Percentiles rank a stretch among this genome's conserved stretches.
Evolutionary conservation across 2,113 vertebrate species (phyloP).

Genomic region (Gulo gulo): DNA sequence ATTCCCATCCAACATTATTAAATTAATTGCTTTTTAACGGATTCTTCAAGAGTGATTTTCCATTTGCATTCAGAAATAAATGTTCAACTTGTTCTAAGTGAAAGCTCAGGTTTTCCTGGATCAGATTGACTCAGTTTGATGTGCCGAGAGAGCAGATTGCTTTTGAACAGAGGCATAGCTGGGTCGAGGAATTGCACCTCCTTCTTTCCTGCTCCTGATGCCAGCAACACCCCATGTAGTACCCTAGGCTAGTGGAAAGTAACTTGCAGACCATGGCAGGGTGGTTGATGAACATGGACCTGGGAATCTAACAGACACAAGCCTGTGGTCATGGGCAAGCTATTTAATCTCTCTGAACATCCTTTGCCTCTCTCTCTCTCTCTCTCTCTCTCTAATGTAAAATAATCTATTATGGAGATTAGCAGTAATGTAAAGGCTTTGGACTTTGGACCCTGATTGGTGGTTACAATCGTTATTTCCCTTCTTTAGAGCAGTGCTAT

Average conservation of each 20-base stretch:
- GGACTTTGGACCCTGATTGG: background rate
- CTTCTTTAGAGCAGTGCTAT: background rate
- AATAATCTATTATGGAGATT: background rate
- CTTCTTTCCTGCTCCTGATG: background rate
- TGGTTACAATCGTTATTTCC: background rate
- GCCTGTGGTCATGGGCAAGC: background rate
- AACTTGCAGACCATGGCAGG: too few relatives aligned
- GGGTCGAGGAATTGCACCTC: background rate
- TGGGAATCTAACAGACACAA: background rate
- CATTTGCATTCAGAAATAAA: conserved; percentile 53
- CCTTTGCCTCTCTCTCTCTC: background rate
- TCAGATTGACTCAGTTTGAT: conserved; percentile 29
- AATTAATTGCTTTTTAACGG: conserved; percentile 57
- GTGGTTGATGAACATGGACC: background rate
- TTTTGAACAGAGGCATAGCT: background rate
- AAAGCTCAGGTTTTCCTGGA: conserved; percentile 58
- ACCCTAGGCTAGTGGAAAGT: background rate
- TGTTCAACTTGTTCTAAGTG: conserved; percentile 45
- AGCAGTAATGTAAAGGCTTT: background rate
- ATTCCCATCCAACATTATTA: conserved; percentile 43
- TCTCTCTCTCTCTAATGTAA: background rate
- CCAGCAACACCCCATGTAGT: background rate
- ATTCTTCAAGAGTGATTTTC: conserved; percentile 60
- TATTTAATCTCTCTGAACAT: background rate
- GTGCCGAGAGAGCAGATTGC: background rate